Conservation (phyloP, 2,797 vertebrate genomes). For the Enteromius thamalakanensis region DNA sequence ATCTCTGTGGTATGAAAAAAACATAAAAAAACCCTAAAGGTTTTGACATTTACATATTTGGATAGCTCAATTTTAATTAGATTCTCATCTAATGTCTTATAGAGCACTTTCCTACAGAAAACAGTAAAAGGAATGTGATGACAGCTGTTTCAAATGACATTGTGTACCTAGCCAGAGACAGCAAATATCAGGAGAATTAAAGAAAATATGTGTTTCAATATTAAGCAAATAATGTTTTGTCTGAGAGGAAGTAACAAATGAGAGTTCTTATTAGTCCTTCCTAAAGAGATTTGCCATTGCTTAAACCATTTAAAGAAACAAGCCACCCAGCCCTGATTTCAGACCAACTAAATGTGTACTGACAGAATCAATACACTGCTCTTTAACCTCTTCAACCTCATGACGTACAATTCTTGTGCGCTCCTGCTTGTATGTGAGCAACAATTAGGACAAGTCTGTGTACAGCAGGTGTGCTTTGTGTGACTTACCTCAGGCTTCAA, state of each 20-base stretch:
- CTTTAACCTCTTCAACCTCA: conserved; percentile 30
- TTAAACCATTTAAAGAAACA: conserved; percentile 47
- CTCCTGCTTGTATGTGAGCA: conserved; percentile 10
- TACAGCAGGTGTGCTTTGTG: background rate
- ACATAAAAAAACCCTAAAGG: background rate
- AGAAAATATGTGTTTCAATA: background rate
- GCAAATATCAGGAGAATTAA: background rate
- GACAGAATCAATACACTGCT: conserved; percentile 47
- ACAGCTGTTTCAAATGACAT: background rate
- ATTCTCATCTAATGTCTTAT: conserved; percentile 8
- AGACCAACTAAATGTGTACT: conserved; percentile 41
- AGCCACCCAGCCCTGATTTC: conserved; percentile 16
- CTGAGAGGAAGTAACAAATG: conserved; percentile 5
- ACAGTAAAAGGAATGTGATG: background rate
- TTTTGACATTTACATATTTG: background rate
- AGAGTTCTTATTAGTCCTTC: conserved; percentile 4
- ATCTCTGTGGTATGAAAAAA: conserved; percentile 4
- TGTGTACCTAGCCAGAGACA: background rate
- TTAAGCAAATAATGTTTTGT: conserved; percentile 2
- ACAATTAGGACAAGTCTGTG: background rate
- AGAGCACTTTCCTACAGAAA: background rate
- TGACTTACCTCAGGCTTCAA: background rate
- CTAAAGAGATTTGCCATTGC: conserved; percentile 36
- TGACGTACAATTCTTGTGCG: conserved; percentile 37
- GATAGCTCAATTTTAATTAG: conserved; percentile 9